phyloP scores from a whole-genome alignment of 2,888 invertebrate species.

The Cephus runcator region DNA sequence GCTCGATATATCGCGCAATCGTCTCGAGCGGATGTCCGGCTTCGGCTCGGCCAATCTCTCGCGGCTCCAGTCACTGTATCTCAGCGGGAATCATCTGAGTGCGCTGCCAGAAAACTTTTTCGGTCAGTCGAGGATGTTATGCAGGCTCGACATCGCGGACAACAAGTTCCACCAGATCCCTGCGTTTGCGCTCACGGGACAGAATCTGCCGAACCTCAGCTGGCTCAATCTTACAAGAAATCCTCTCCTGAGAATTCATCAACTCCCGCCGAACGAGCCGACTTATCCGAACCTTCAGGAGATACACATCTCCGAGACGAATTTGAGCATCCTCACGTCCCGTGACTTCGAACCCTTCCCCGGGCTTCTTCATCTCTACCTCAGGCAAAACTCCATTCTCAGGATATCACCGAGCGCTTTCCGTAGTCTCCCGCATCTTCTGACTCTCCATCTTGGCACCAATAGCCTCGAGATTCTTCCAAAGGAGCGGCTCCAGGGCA shows the following conservation, averaged over 20 bases:
- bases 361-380: conserved; percentile 77
- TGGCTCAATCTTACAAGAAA: conserved; percentile 89
- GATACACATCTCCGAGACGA: conserved; percentile 82
- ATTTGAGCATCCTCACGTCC: conserved; percentile 84
- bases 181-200: conserved; percentile 79
- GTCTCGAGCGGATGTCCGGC: conserved; percentile 80
- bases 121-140: conserved; percentile 76
- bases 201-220: conserved; percentile 77
- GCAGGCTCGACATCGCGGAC: conserved; percentile 80
- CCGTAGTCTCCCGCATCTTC: conserved; percentile 78
- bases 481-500: conserved; percentile 84
- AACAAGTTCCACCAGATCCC: conserved; percentile 86
- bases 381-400: conserved; percentile 80
- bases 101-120: conserved; percentile 86
- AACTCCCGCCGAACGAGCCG: conserved; percentile 75
- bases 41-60: conserved; percentile 84
- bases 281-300: conserved; percentile 81
- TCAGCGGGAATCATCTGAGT: conserved; percentile 80
- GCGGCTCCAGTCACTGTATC: conserved; percentile 78
- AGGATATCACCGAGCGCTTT: conserved; percentile 89
- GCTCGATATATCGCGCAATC: conserved; percentile 80
- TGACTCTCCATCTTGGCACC: conserved; percentile 84
- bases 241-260: conserved; percentile 80
- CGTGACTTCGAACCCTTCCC: conserved; percentile 89
- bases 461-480: conserved; percentile 88